Conservation (phyloP, 2,888 invertebrate genomes). For the Papilio demoleus region DNA sequence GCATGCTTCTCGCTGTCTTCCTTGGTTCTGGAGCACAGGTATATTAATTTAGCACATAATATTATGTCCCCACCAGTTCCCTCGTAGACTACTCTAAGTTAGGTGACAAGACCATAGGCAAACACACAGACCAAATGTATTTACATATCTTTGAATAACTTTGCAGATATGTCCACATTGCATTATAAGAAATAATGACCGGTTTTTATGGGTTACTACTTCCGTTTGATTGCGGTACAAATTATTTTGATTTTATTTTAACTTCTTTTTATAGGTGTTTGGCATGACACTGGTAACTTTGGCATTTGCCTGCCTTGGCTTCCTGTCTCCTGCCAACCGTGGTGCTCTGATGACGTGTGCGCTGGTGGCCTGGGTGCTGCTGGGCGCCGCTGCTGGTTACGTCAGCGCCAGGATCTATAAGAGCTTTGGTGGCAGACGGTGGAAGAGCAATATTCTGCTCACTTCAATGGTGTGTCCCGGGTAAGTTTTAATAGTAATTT, state of each 20-base stretch:
- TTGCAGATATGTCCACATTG: too few relatives aligned
- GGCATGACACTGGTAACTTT: slow-evolving; percentile 98
- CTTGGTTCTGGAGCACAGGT: slow-evolving; percentile 99
- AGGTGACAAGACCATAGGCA: too few relatives aligned
- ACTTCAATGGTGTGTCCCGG: slow-evolving; percentile 99
- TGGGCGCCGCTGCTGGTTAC: slow-evolving; percentile 98
- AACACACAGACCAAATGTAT: too few relatives aligned
- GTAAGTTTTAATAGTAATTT: slow-evolving; percentile 78
- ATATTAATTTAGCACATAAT: slow-evolving; percentile 30
- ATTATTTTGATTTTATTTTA: too few relatives aligned
- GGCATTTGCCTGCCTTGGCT: slow-evolving; percentile 99
- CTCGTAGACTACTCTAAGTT: too few relatives aligned
- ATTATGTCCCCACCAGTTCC: too few relatives aligned
- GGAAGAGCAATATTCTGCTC: slow-evolving; percentile 98
- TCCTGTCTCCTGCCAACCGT: slow-evolving; percentile 98
- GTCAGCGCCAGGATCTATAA: slow-evolving; percentile 98
- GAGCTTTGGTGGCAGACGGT: slow-evolving; percentile 98
- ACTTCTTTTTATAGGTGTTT: slow-evolving; percentile 78
- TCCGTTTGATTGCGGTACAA: too few relatives aligned
- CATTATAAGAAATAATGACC: too few relatives aligned
- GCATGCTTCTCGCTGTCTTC: slow-evolving; percentile 97
- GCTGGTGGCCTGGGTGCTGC: slow-evolving; percentile 97
- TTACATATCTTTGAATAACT: too few relatives aligned
- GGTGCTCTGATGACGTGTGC: slow-evolving; percentile 99
- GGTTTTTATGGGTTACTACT: too few relatives aligned